These are phyloP conservation scores for Nomada lathburiana DNA, from an alignment of 2,888 invertebrate species.

Conservation along the genomic window DNA sequence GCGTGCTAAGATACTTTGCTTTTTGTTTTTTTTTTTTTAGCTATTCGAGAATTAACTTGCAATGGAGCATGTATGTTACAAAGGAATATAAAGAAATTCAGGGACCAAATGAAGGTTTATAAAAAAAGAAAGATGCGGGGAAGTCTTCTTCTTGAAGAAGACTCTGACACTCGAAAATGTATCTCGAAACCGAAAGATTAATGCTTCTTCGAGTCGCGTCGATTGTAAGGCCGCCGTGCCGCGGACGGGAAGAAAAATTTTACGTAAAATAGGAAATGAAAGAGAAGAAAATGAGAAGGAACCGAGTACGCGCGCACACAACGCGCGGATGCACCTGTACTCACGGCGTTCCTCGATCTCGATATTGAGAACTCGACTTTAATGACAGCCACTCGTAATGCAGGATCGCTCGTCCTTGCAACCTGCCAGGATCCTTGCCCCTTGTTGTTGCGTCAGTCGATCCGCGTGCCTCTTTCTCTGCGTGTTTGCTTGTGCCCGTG, in stretches of 20 bases:
- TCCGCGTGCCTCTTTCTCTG: constrained; percentile 55
- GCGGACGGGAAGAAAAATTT: background rate
- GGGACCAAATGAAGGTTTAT: too few species aligned
- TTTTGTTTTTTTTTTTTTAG: background rate
- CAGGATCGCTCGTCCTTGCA: constrained; percentile 82
- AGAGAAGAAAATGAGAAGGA: background rate
- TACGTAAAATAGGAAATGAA: constrained; percentile 11
- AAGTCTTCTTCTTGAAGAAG: background rate
- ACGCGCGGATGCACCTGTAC: constrained; percentile 57
- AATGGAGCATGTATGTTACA: background rate
- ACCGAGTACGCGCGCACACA: constrained; percentile 39
- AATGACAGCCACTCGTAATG: constrained; percentile 75
- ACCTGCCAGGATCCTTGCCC: constrained; percentile 82
- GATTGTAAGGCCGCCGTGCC: background rate
- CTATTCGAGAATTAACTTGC: background rate
- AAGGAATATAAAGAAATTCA: background rate
- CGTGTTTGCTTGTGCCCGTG: constrained; percentile 1
- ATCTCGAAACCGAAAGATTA: background rate
- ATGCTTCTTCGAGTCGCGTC: background rate
- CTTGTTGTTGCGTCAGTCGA: constrained; percentile 74
- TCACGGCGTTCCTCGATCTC: constrained; percentile 57
- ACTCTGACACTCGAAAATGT: background rate
- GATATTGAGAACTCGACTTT: constrained; percentile 75
- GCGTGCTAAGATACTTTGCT: constrained; percentile 1
- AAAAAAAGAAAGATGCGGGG: background rate